phyloP scores from a whole-genome alignment of 2,797 vertebrate genomes.

The Danio tinwini region DNA sequence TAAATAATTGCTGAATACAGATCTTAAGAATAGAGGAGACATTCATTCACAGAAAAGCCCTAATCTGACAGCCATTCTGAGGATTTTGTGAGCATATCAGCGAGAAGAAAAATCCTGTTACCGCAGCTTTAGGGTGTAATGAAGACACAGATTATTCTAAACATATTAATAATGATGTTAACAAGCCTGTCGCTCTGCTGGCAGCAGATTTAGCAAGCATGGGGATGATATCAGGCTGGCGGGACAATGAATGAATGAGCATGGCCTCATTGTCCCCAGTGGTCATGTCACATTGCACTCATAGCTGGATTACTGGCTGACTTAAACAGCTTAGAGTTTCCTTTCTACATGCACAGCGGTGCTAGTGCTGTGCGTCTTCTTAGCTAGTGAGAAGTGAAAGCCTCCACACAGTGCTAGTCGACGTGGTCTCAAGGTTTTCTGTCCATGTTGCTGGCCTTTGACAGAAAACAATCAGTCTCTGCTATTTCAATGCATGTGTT shows the following conservation, averaged over 20 bases:
- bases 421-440: conserved; percentile 73
- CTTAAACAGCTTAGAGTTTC: conserved; percentile 78
- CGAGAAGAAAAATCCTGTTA: conserved; percentile 35
- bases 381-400: conserved; percentile 70
- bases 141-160: conserved; percentile 39
- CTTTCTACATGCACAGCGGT: conserved; percentile 74
- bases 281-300: conserved; percentile 77
- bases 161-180: conserved; percentile 34
- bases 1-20: conserved; percentile 8
- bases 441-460: conserved; percentile 70
- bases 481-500: conserved; percentile 76
- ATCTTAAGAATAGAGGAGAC: background rate
- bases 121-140: conserved; percentile 25
- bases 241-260: conserved; percentile 68
- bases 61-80: conserved; percentile 8
- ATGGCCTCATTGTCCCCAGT: conserved; percentile 72
- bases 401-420: conserved; percentile 66
- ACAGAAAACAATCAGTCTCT: conserved; percentile 70
- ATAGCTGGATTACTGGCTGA: conserved; percentile 76
- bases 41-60: conserved; percentile 1
- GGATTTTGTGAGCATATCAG: conserved; percentile 32
- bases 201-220: conserved; percentile 71
- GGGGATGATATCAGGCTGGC: conserved; percentile 75
- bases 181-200: conserved; percentile 35
- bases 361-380: conserved; percentile 71